Evolutionary conservation across 2,797 vertebrate species (phyloP).

Genomic region (Enteromius thamalakanensis): DNA sequence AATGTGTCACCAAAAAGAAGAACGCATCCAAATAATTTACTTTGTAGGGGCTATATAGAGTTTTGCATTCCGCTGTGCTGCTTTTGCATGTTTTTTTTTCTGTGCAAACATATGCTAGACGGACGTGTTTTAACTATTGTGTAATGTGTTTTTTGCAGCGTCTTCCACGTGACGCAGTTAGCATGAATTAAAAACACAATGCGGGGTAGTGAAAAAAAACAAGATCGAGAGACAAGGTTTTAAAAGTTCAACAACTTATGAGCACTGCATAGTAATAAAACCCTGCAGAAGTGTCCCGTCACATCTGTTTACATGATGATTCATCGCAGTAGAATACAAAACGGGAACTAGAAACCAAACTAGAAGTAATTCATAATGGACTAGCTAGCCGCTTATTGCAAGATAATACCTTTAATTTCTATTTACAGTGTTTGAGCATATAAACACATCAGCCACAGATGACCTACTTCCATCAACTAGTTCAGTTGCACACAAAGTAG

Average conservation of each 20-base stretch:
- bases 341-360: background rate
- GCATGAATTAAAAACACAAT: background rate
- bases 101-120: background rate
- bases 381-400: background rate
- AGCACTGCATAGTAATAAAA: background rate
- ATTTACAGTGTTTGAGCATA: background rate
- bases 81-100: background rate
- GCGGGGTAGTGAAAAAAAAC: background rate
- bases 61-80: background rate
- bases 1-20: background rate
- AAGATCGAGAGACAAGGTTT: background rate
- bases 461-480: background rate
- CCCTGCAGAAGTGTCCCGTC: background rate
- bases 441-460: background rate
- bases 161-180: background rate
- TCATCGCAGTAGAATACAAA: background rate
- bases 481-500: constrained; percentile 7
- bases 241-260: background rate
- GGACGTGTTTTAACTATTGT: background rate
- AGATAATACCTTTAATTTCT: background rate
- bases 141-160: background rate
- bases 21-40: background rate
- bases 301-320: too few relatives aligned
- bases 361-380: background rate
- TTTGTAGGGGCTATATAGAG: background rate